Percentiles rank a stretch among this genome's conserved stretches.
These are phyloP conservation scores for cattle (Bos taurus) DNA, from an alignment of 2,113 vertebrate species.

Conservation along the genomic window DNA sequence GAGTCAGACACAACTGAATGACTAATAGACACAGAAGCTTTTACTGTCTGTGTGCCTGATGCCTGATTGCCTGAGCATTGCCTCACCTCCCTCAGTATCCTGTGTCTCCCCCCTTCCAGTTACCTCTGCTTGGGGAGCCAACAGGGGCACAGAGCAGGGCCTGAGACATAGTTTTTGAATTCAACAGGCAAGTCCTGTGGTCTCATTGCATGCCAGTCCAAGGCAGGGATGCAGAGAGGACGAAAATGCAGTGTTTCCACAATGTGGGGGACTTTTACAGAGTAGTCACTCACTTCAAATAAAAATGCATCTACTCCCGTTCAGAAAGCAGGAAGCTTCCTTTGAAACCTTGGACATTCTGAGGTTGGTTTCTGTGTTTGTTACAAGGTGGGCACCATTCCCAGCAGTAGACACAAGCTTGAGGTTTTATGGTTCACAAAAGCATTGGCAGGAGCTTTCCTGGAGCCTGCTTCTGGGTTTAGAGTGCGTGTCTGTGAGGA, in stretches of 20 bases:
- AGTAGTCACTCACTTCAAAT: too few species aligned
- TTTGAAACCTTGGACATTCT: neutral
- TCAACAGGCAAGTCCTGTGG: neutral
- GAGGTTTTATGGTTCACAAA: neutral
- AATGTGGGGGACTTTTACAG: too few species aligned
- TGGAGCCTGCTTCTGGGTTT: too few species aligned
- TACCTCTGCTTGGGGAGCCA: neutral
- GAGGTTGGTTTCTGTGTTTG: too few species aligned
- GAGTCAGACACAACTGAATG: too few species aligned
- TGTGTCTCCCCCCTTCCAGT: neutral
- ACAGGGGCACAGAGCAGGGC: neutral
- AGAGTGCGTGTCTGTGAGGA: fast-evolving
- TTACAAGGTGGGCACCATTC: too few species aligned
- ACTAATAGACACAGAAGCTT: too few species aligned
- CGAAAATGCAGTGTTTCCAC: fast-evolving
- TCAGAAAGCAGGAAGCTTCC: neutral
- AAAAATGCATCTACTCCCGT: too few species aligned
- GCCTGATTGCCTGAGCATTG: neutral
- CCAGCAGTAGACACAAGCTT: neutral
- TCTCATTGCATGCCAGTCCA: neutral
- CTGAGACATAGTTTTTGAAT: neutral
- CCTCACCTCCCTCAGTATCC: neutral
- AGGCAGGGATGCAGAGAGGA: neutral
- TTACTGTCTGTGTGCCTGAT: too few species aligned
- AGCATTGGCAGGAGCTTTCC: neutral